Evolutionary conservation across 2,113 vertebrate genomes (phyloP).

Genomic region (Nesogale talazaci): DNA sequence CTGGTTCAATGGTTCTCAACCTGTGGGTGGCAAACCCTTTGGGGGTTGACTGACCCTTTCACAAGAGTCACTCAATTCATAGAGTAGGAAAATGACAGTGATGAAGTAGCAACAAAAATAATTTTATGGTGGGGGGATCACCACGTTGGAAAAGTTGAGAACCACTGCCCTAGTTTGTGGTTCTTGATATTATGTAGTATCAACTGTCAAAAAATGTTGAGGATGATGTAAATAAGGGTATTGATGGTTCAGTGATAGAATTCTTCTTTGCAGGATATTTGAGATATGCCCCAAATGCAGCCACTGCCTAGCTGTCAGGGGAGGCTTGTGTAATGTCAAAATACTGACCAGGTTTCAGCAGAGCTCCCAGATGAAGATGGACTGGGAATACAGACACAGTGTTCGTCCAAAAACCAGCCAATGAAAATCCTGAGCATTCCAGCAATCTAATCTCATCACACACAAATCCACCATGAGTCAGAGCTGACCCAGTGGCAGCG

Average conservation of each 20-base stretch:
- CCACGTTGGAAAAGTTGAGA: too few species aligned
- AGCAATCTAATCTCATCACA: neutral
- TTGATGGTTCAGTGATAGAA: neutral
- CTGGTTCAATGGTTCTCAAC: neutral
- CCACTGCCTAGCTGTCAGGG: too few species aligned
- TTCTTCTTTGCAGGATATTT: neutral
- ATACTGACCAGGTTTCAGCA: neutral
- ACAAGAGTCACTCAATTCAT: too few species aligned
- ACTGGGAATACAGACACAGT: neutral
- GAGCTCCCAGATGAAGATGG: neutral
- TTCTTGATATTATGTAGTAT: neutral
- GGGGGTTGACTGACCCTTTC: too few species aligned
- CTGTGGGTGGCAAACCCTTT: too few species aligned
- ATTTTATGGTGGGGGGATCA: too few species aligned
- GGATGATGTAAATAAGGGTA: neutral
- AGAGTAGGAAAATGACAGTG: too few species aligned
- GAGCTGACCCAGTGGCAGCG: neutral
- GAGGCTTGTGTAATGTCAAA: neutral
- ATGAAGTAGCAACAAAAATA: too few species aligned
- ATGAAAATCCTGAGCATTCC: neutral
- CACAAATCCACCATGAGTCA: neutral
- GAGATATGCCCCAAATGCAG: neutral
- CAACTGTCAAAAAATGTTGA: neutral
- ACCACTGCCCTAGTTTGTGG: neutral
- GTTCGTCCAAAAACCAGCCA: neutral